Evolutionary conservation across 2,888 invertebrate species (phyloP), one percentile per base, ranked within the genome.

Genomic region (Zeuzera pyrina): DNA sequence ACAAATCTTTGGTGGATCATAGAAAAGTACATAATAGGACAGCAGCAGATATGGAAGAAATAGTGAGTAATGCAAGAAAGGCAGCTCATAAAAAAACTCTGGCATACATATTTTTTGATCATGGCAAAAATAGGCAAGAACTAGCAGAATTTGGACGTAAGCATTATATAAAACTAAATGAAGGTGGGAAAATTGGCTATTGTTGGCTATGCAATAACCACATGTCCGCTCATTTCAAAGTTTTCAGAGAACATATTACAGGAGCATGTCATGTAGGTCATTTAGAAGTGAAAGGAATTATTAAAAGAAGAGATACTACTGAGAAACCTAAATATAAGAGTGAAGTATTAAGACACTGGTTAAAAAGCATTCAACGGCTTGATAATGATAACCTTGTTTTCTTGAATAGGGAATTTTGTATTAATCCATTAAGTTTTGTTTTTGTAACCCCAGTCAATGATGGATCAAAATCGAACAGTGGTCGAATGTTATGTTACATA

Each of bases 131-230:
- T 2, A 61, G 71, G 30, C 36, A 52, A 0, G 52, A 62, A 26
- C 31, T 68, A 5, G 52, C 64, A 1, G 38, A 45, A 21, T 74
- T 53, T 45, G 72, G 69, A 2, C 58, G 42, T 36, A 35, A 44
- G 3, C 46, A 68, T 33, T 52, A 35, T 21, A 68, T 77, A 3
- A 70, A 56, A 42, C 35, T 73, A n/a, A 66, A 63, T 31, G 38
- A 45, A 12, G 63, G 61, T 1, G 72, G 68, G 1, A 49, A 55
- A 23, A 57, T 52, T 33, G 71, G 64, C 0, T 68, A 57, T 34
- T 77, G 76, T 30, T 42, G 34, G 1, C 6, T 73, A 4, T 77
- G 76, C 36, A 49, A 62, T 16, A 46, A 43, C n/a, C 45, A 42
- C 11, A 31, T 72, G 3, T 55, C 60, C 0, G 56, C 57, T 1